Conservation (phyloP, 2,113 vertebrate genomes). For the Pelusios castaneus region DNA sequence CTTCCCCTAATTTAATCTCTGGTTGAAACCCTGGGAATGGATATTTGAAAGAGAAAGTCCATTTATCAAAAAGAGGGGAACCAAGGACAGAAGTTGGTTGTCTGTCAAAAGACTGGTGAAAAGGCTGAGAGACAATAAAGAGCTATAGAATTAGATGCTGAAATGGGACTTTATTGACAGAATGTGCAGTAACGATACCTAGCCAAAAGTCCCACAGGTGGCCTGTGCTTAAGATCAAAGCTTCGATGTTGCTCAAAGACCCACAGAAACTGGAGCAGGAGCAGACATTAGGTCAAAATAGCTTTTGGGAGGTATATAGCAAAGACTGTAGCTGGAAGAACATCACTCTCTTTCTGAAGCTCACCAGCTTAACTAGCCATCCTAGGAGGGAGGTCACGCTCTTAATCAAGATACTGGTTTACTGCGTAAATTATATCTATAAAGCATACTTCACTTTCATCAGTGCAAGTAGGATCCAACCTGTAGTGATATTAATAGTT, state of each 20-base stretch:
- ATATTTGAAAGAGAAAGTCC: background rate
- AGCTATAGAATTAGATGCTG: background rate
- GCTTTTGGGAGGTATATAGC: background rate
- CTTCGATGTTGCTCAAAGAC: too few species aligned
- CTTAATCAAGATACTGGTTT: background rate
- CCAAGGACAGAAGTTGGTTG: background rate
- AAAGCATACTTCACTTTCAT: background rate
- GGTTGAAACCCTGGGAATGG: background rate
- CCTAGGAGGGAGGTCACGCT: background rate
- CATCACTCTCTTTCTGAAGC: background rate
- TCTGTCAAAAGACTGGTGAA: background rate
- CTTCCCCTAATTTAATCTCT: background rate
- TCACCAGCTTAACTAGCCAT: background rate
- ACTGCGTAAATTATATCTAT: background rate
- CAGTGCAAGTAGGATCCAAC: background rate
- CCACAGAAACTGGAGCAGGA: too few species aligned
- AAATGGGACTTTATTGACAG: background rate
- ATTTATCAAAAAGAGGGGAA: background rate
- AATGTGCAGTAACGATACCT: too few species aligned
- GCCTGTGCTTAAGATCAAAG: too few species aligned
- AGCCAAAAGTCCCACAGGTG: too few species aligned
- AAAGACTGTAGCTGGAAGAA: too few species aligned
- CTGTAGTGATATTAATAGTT: background rate
- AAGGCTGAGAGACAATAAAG: background rate
- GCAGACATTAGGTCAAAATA: too few species aligned